Evolutionary conservation across 2,888 invertebrate genomes (phyloP), one percentile per base, ranked within the genome.

Genomic region (Hyposoter didymator): DNA sequence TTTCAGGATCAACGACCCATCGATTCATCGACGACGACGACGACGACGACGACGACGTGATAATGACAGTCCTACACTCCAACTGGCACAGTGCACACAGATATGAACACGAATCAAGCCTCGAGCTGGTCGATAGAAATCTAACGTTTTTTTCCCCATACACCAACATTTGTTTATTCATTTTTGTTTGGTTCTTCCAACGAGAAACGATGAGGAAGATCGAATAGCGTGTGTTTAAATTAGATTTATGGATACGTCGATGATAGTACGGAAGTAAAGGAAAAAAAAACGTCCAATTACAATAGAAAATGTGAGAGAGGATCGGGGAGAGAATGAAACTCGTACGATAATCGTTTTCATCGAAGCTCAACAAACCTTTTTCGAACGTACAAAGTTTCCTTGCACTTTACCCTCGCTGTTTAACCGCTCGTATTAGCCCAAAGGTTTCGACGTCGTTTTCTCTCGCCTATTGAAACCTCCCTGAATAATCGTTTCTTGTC

Each of bases 401-500:
- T 43, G 12, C 17, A 12, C 28, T 73, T 22, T 66, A 22, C 10
- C 59, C 39, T 75, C 47, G 2, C 28, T 67, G 43, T 32, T 28
- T 47, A 17, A 55, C n/a, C 52, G 39, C n/a, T 52, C 55, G 35
- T 52, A 45, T 52, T 32, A 32, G 39, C 28, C 28, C 39, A 32
- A 28, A 39, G 32, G 22, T 45, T 69, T 66, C 66, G 7, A 49
- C 59, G 12, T 74, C 67, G 43, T 70, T 74, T 74, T 82, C 69
- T 69, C 78, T 82, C 86, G 82, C 82, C 84, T 70, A 81, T 86
- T 73, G 78, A 81, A 86, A 85, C 62, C 55, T 62, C n/a, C 43
- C 76, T 35, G 72, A 85, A 78, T 89, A 89, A 90, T 88, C 84
- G 88, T 79, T 85, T 73, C 86, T 88, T 86, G 89, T 89, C 89